A percentile compares a stretch with the other conserved stretches of the same genome.
Conservation (phyloP, 2,797 vertebrate genomes). For the Ibycter americanus region DNA sequence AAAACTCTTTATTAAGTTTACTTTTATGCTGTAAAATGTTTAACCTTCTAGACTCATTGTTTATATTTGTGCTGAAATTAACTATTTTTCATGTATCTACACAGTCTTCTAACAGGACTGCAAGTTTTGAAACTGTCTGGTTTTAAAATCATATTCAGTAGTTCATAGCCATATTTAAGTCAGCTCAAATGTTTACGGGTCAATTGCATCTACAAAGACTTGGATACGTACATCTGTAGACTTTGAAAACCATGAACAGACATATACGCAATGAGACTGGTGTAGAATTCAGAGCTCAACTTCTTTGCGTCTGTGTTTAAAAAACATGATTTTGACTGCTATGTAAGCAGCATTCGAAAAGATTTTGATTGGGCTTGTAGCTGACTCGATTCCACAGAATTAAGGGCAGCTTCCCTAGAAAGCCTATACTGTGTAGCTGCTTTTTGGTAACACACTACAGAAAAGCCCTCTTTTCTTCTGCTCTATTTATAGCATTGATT, state of each 20-base stretch:
- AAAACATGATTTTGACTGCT: neutral
- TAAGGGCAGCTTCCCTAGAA: neutral
- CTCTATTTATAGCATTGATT: neutral
- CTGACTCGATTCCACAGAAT: neutral
- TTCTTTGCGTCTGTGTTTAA: neutral
- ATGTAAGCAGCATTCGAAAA: neutral
- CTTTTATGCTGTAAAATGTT: neutral
- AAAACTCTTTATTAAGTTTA: neutral
- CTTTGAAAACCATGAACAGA: neutral
- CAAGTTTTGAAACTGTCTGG: neutral
- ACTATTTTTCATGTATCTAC: neutral
- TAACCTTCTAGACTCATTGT: neutral
- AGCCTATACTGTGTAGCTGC: neutral
- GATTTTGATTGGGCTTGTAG: neutral
- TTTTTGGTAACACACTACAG: neutral
- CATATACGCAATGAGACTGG: too few species aligned
- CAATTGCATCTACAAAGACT: neutral
- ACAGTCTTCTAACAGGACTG: neutral
- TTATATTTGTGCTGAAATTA: neutral
- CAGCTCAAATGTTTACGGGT: neutral
- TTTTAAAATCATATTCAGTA: neutral
- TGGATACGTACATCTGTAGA: neutral
- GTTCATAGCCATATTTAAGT: neutral
- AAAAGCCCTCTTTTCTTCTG: neutral
- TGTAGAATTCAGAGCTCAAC: neutral